Evolutionary conservation across 1,140 invertebrate genomes (phyloP), one percentile per base, ranked within the genome.

Genomic region (Mycetomoellerius zeteki): DNA sequence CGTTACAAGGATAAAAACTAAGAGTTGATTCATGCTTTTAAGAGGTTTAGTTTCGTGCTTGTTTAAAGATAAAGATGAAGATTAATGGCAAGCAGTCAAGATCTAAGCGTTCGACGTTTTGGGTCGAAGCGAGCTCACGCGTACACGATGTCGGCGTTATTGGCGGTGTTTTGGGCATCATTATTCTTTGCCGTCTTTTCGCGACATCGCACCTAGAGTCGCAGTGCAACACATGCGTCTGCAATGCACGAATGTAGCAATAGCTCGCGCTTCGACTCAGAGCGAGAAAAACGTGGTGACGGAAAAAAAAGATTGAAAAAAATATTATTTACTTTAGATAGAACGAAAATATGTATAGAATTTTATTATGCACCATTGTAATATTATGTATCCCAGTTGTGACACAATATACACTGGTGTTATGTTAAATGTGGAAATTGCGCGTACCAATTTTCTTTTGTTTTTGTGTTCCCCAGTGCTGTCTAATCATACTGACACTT

Each of bases 311-410:
- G 85, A 92, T 92, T 91, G 24, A 76, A 89, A 92, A 92, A 91
- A 94, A 93, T 93, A 94, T 94, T 95, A 94, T 94, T 95, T 94
- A 94, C 88, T 92, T 93, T 94, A 95, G 93, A 94, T 94, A 95
- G 93, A 95, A 92, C 78, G 92, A 93, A 91, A 93, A 95, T 95
- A 95, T 95, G 94, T 95, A 95, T 95, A 95, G 92, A 95, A 94
- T 94, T 95, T 95, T 95, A 95, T 95, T 95, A 95, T 95, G 95
- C 95, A 95, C 95, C 94, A 94, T 94, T 95, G 95, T 95, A 95
- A 95, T 95, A 95, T 95, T 95, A 92, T 95, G 94, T 95, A 95
- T 94, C 92, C 93, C 94, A 95, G 93, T 92, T 95, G 93, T 94
- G 94, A 95, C 94, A 93, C 94, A 95, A 95, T 95, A 95, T 95